Evolutionary conservation across 2,113 vertebrate species (phyloP).

Genomic region (Scytalopus superciliaris): DNA sequence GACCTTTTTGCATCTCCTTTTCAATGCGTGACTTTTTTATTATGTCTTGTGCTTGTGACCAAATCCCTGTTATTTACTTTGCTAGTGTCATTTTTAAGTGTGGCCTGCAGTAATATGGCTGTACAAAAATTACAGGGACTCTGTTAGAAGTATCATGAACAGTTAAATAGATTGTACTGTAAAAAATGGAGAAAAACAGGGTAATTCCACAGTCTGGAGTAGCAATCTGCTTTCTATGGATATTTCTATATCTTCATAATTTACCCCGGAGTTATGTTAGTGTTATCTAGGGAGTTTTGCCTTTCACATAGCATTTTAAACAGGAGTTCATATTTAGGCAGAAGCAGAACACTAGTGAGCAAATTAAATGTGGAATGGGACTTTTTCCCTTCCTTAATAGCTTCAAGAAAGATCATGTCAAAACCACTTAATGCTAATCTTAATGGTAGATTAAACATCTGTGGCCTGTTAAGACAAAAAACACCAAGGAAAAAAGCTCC

Average conservation of each 20-base stretch:
- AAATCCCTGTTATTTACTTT: background rate
- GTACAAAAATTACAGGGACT: background rate
- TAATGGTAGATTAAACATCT: slow-evolving; percentile 8
- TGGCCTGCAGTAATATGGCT: background rate
- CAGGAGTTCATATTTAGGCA: background rate
- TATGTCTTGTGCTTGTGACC: background rate
- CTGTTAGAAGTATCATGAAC: background rate
- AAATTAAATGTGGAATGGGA: background rate
- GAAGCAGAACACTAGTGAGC: background rate
- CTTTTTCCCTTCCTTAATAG: background rate
- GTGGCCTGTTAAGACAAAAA: background rate
- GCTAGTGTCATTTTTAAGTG: background rate
- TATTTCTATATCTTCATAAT: background rate
- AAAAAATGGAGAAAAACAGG: background rate
- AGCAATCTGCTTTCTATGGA: background rate
- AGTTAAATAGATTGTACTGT: background rate
- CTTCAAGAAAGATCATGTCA: background rate
- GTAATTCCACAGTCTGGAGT: background rate
- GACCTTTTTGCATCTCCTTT: background rate
- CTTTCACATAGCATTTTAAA: background rate
- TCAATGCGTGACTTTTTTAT: background rate
- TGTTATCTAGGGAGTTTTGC: background rate
- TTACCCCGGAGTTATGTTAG: background rate
- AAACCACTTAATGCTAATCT: background rate
- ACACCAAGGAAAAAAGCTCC: background rate